Conservation (phyloP, 2,113 vertebrate genomes). For the Diphyllodes magnificus region DNA sequence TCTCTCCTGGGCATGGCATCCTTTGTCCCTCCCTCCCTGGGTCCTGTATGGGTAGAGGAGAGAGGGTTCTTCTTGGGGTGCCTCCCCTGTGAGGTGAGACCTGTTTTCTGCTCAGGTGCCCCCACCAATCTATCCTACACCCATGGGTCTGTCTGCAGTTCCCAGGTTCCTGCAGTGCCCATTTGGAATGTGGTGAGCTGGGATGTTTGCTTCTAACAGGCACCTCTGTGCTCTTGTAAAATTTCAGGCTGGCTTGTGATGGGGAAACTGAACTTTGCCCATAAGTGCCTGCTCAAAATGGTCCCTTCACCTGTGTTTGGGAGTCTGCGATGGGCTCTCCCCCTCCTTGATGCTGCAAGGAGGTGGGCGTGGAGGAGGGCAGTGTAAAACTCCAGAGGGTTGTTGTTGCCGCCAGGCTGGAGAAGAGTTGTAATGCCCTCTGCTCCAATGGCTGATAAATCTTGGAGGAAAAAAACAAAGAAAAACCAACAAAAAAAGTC, state of each 20-base stretch:
- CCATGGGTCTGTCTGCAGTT: accelerated
- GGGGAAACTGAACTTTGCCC: background rate
- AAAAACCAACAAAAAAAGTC: background rate
- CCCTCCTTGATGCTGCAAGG: accelerated
- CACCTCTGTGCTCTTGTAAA: background rate
- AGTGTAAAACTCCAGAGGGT: background rate
- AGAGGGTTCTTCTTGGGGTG: background rate
- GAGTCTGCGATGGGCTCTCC: background rate
- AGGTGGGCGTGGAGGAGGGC: background rate
- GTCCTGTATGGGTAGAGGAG: background rate
- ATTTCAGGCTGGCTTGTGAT: background rate
- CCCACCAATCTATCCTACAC: background rate
- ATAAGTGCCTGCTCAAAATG: background rate
- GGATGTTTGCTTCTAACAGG: background rate
- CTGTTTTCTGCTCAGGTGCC: background rate
- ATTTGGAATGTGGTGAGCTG: background rate
- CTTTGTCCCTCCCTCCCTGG: background rate
- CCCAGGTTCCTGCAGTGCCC: background rate
- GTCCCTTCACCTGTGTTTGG: background rate
- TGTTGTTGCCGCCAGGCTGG: accelerated
- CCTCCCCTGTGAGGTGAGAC: background rate
- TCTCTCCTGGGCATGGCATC: background rate
- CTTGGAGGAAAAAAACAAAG: background rate
- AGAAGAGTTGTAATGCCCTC: background rate
- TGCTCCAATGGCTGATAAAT: background rate